Percentiles rank a stretch among this genome's conserved stretches.
phyloP scores from a whole-genome alignment of 2,888 invertebrate species.

The Apomyelois bistriatella region DNA sequence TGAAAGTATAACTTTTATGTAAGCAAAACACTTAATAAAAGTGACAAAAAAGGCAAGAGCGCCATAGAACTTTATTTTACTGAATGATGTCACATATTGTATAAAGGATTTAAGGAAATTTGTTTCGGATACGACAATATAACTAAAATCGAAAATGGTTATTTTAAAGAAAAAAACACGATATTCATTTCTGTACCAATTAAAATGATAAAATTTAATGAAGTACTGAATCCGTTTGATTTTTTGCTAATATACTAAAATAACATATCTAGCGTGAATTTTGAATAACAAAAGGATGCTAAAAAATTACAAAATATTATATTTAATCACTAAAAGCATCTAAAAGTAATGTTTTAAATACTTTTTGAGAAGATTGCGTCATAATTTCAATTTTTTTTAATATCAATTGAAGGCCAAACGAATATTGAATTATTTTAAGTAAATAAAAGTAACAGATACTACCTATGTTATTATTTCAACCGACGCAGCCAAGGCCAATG shows the following conservation, averaged over 20 bases:
- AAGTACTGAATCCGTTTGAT: conserved; percentile 7
- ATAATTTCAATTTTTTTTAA: neutral
- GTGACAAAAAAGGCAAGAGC: neutral
- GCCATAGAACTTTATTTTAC: neutral
- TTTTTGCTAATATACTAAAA: neutral
- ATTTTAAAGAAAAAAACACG: no score
- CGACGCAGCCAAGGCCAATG: neutral
- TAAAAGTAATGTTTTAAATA: no score
- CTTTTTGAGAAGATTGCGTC: neutral
- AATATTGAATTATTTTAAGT: neutral
- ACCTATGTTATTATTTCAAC: conserved; percentile 1
- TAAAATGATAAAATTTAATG: conserved; percentile 2
- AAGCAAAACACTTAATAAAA: neutral
- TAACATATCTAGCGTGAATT: no score
- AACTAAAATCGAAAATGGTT: neutral
- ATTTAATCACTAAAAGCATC: no score
- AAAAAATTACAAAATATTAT: no score
- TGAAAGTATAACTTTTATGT: neutral
- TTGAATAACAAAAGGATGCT: neutral
- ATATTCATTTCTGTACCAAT: neutral
- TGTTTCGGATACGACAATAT: neutral
- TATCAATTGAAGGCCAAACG: neutral
- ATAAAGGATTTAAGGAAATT: neutral
- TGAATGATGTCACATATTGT: neutral
- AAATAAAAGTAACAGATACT: conserved; percentile 1